A percentile compares a stretch with the other conserved stretches of the same genome.
Conservation (phyloP, 64 coral and sea anemone species). For the Montipora capricornis region DNA sequence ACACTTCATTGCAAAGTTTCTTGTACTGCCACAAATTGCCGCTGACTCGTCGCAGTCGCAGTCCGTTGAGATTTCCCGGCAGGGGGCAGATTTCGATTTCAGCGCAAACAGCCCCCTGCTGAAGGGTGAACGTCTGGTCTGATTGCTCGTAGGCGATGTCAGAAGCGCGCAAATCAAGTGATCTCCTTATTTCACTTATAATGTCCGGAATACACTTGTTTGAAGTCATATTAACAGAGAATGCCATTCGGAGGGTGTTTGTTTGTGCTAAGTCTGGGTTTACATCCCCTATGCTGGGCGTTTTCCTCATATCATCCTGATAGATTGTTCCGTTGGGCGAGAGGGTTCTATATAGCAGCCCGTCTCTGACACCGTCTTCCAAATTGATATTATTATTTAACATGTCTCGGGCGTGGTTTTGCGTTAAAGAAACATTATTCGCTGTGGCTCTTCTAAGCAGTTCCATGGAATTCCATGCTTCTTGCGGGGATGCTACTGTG, state of each 20-base stretch:
- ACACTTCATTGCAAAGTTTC: constrained; percentile 92
- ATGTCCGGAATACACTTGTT: constrained; percentile 91
- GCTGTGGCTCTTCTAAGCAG: constrained; percentile 85
- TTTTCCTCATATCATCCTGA: constrained; percentile 74
- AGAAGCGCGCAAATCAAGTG: constrained; percentile 84
- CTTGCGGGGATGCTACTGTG: constrained; percentile 79
- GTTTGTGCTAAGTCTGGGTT: constrained; percentile 66
- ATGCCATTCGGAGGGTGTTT: constrained; percentile 80
- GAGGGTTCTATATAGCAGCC: constrained; percentile 67
- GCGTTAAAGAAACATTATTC: constrained; percentile 81
- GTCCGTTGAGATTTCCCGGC: constrained; percentile 78
- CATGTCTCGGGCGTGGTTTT: constrained; percentile 80
- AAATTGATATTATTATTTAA: constrained; percentile 99
- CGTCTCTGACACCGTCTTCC: constrained; percentile 72
- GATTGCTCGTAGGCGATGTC: constrained; percentile 85
- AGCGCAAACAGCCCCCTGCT: constrained; percentile 84
- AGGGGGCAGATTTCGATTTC: constrained; percentile 95
- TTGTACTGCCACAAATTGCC: constrained; percentile 97
- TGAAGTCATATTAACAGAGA: constrained; percentile 92
- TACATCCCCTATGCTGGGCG: constrained; percentile 71
- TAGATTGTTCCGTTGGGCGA: constrained; percentile 90
- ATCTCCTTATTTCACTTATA: constrained; percentile 86
- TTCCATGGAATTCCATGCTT: constrained; percentile 89
- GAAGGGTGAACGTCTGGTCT: constrained; percentile 88
- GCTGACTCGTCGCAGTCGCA: constrained; percentile 89